Evolutionary conservation across 2,888 invertebrate genomes (phyloP), one percentile per base, ranked within the genome.

Genomic region (Bimastos eiseni): DNA sequence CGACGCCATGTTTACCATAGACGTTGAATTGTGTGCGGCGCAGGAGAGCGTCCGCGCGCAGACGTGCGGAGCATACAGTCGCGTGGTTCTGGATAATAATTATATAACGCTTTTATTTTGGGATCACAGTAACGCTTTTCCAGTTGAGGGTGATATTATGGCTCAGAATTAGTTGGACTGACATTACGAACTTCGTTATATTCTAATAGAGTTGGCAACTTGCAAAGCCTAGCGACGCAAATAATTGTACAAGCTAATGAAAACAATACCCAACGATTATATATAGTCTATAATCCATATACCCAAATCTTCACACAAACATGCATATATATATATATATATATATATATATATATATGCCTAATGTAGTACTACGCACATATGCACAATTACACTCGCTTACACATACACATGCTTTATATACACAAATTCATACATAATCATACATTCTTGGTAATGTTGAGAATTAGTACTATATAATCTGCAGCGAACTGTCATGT

Each of bases 1-100:
- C 70, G 70, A 70, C 70, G 70, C 70, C 70, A 70, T 70, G 70
- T 70, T 70, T 70, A 70, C 70, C 70, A 70, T 70, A 70, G 70
- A 70, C n/a, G 70, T 70, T 70, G 30, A 70, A 70, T 70, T 70
- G 70, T 70, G 70, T 70, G 70, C 8, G 30, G 49, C 8, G 8
- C 70, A n/a, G 6, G 30, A 70, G 70, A 70, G n/a, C 30, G 70
- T 70, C 70, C 30, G 70, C 30, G 70, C 70, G 11, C n/a, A 70
- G 70, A 70, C 70, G 70, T 70, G 70, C 2, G 70, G n/a, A n/a
- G 70, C 70, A 70, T 70, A 70, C 70, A 70, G 70, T 70, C 8
- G 49, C 13, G 49, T 49, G 49, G 49, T 49, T 49, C 30, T 6
- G n/a, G 30, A 17, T n/a, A 70, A 11, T 70, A 6, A 70, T 70